phyloP scores from a whole-genome alignment of 1,140 invertebrate species.

The Aphaenogaster rudis region DNA sequence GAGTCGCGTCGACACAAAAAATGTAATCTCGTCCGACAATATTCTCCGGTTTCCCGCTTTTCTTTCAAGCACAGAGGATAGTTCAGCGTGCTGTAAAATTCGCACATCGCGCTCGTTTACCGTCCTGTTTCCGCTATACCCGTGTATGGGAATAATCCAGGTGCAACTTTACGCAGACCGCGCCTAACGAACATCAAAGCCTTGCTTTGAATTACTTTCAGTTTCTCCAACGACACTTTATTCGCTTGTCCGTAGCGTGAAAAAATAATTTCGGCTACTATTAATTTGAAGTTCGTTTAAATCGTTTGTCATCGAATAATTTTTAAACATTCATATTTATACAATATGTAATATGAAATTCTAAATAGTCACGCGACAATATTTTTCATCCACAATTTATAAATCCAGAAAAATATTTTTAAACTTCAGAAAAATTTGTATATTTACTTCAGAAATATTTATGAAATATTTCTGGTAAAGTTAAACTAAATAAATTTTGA shows the following conservation, averaged over 20 bases:
- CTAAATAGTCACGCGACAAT: background rate
- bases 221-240: background rate
- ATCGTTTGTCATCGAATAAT: background rate
- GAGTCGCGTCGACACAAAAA: constrained; percentile 19
- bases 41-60: constrained; percentile 46
- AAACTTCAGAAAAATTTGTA: no score
- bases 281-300: background rate
- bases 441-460: background rate
- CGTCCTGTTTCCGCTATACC: constrained; percentile 9
- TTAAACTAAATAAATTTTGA: constrained; percentile 5
- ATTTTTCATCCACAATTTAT: background rate
- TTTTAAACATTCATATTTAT: background rate
- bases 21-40: constrained; percentile 43
- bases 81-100: constrained; percentile 47
- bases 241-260: background rate
- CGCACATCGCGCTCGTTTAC: constrained; percentile 50
- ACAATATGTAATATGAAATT: background rate
- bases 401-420: background rate
- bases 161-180: constrained; percentile 45
- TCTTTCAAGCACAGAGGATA: constrained; percentile 28
- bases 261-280: constrained; percentile 9
- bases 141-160: constrained; percentile 41
- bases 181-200: constrained; percentile 34
- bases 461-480: background rate
- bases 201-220: constrained; percentile 1